Evolutionary conservation across 2,797 vertebrate genomes (phyloP).

Genomic region (Morelia viridis): DNA sequence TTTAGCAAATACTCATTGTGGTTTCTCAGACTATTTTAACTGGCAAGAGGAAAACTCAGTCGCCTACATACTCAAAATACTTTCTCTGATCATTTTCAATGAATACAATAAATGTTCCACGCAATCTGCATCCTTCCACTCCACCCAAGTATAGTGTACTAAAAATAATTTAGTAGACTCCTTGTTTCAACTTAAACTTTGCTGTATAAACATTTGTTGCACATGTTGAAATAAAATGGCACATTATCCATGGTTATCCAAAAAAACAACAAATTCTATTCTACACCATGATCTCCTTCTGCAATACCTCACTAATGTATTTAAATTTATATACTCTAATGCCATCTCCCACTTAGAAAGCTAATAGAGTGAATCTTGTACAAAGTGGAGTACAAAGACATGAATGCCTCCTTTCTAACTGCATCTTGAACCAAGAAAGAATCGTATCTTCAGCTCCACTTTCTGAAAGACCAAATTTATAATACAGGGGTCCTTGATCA

Average conservation of each 20-base stretch:
- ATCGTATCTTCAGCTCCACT: background rate
- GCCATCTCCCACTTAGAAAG: background rate
- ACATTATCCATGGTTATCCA: background rate
- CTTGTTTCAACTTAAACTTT: constrained; percentile 17
- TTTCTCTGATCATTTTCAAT: constrained; percentile 30
- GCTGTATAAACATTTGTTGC: background rate
- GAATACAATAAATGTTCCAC: constrained; percentile 18
- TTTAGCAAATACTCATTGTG: constrained; percentile 23
- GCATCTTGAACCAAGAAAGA: background rate
- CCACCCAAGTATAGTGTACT: constrained; percentile 16
- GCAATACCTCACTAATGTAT: background rate
- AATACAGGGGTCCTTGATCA: background rate
- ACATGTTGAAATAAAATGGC: background rate
- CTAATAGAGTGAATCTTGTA: background rate
- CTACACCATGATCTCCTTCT: background rate
- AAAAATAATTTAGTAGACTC: background rate
- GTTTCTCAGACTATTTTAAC: constrained; percentile 35
- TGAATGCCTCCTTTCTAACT: background rate
- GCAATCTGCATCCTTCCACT: background rate
- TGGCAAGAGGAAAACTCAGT: background rate
- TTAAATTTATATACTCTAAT: background rate
- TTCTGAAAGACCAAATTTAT: background rate
- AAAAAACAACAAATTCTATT: constrained; percentile 16
- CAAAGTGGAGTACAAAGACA: background rate
- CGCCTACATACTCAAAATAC: constrained; percentile 10